Percentiles rank a stretch among this genome's conserved stretches.
Conservation (phyloP, 1,140 invertebrate genomes). For the Pomacea maculata region DNA sequence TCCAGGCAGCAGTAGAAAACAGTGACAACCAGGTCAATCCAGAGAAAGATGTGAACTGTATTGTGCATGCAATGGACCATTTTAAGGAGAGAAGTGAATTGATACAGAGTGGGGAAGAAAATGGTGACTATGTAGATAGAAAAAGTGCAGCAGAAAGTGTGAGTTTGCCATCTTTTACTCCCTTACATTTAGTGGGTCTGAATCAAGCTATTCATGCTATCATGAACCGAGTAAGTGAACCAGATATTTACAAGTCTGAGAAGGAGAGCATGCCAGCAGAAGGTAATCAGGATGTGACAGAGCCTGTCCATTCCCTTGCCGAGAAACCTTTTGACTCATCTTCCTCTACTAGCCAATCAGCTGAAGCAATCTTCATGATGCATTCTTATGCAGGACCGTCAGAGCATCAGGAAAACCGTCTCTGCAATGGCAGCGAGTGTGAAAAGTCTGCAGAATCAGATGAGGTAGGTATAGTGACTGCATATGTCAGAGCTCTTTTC, state of each 20-base stretch:
- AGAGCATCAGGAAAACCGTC: too few relatives aligned
- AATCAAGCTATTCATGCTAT: conserved; percentile 41
- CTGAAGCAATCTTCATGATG: conserved; percentile 46
- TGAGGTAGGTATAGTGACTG: too few relatives aligned
- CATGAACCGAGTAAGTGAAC: conserved; percentile 32
- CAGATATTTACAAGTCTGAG: neutral
- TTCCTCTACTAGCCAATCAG: conserved; percentile 29
- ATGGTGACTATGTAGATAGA: neutral
- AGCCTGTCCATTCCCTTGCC: neutral
- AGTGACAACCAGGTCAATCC: neutral
- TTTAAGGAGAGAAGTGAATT: neutral
- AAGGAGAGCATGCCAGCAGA: neutral
- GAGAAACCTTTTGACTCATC: conserved; percentile 19
- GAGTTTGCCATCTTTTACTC: neutral
- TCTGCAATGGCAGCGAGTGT: too few relatives aligned
- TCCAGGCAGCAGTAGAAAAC: neutral
- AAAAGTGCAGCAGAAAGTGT: neutral
- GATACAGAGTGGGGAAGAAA: neutral
- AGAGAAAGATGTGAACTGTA: neutral
- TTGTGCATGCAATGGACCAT: neutral
- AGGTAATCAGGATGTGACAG: neutral
- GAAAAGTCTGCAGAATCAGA: too few relatives aligned
- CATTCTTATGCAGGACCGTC: conserved; percentile 37
- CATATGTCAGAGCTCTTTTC: too few relatives aligned
- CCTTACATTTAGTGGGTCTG: conserved; percentile 24